These are phyloP conservation scores for Ceratosolen fusciceps DNA, from an alignment of 1,140 invertebrate species.

Conservation along the genomic window DNA sequence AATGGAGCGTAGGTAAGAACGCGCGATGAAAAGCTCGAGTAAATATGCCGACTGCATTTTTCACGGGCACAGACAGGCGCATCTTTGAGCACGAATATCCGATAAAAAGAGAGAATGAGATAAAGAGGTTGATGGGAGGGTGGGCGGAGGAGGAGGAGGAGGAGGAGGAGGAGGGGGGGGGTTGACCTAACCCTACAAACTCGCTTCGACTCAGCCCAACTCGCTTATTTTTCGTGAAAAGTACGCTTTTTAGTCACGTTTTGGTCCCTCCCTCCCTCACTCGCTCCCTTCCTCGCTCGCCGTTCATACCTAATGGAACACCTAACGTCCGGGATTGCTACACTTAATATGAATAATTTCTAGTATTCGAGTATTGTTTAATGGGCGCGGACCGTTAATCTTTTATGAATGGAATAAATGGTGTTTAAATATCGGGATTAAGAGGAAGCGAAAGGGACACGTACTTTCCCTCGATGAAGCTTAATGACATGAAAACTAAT, in stretches of 20 bases:
- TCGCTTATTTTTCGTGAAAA: neutral
- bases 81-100: neutral
- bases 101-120: too few relatives aligned
- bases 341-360: conserved; percentile 1
- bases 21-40: neutral
- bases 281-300: neutral
- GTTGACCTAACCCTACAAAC: too few relatives aligned
- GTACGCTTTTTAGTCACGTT: neutral
- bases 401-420: conserved; percentile 4
- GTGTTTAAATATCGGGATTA: neutral
- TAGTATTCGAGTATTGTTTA: conserved; percentile 8
- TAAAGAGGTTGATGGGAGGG: too few relatives aligned
- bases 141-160: too few relatives aligned
- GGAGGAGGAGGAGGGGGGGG: too few relatives aligned
- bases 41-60: conserved; percentile 22
- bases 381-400: neutral
- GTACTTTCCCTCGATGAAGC: neutral
- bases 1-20: conserved; percentile 30
- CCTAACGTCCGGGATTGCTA: neutral
- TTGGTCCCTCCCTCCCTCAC: too few relatives aligned
- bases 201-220: too few relatives aligned
- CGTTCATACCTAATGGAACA: neutral
- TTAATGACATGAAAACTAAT: neutral
- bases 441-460: neutral
- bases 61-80: neutral